Conservation (phyloP, 2,113 vertebrate genomes). For the Mustelus asterias region DNA sequence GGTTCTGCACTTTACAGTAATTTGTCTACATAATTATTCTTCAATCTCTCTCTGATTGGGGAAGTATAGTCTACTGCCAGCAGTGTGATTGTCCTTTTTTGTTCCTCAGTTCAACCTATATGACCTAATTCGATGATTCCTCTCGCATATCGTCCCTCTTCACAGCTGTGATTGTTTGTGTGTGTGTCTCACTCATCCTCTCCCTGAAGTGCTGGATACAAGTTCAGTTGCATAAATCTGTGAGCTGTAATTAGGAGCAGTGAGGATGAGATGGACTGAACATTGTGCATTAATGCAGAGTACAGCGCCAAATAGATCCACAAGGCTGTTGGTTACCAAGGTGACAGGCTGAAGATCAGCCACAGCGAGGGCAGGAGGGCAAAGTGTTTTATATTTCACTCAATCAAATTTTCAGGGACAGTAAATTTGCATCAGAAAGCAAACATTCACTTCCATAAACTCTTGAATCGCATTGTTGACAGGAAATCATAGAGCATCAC, state of each 20-base stretch:
- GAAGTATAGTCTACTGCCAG: not conserved
- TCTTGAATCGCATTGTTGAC: not conserved
- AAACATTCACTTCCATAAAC: not conserved
- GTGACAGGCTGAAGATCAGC: not conserved
- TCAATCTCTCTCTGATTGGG: not conserved
- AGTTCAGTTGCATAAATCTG: not conserved
- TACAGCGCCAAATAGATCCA: not conserved
- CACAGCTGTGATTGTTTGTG: not conserved
- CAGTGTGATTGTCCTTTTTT: not conserved
- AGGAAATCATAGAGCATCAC: not conserved
- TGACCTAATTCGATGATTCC: not conserved
- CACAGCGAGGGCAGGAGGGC: not conserved
- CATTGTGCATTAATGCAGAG: conserved; percentile 13
- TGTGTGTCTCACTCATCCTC: not conserved
- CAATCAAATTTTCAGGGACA: not conserved
- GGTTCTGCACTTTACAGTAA: not conserved
- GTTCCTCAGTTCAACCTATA: not conserved
- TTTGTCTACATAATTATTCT: not conserved
- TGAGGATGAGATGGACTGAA: not conserved
- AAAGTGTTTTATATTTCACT: not conserved
- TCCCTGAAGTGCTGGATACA: not conserved
- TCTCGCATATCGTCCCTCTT: not conserved
- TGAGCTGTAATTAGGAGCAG: conserved; percentile 4
- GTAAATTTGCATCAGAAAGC: conserved; percentile 8
- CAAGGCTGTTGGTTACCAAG: conserved; percentile 3